Conservation (phyloP, 2,888 invertebrate species). For the Rhagonycha lutea region DNA sequence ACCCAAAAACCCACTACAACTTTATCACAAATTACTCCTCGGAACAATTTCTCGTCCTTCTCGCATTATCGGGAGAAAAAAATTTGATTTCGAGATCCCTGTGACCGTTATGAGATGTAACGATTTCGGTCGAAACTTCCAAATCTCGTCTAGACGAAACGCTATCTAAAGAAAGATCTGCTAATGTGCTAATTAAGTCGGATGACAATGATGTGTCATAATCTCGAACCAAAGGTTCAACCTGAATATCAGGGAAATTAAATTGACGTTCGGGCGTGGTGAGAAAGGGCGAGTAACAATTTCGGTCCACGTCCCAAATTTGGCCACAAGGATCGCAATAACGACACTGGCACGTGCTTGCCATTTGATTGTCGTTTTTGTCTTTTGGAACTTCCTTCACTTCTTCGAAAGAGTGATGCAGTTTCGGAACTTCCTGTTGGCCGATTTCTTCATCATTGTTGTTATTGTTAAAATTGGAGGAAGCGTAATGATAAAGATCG, state of each 20-base stretch:
- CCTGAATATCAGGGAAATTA: conserved; percentile 30
- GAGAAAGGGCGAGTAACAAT: conserved; percentile 59
- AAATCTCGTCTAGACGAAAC: conserved; percentile 44
- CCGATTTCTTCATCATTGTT: conserved; percentile 14
- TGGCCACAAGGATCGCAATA: conserved; percentile 77
- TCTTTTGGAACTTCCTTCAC: conserved; percentile 48
- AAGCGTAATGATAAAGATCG: conserved; percentile 9
- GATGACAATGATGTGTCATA: conserved; percentile 45
- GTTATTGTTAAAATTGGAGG: conserved; percentile 19
- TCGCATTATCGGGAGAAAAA: conserved; percentile 64
- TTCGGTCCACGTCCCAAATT: conserved; percentile 73
- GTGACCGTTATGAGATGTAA: conserved; percentile 77
- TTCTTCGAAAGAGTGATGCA: conserved; percentile 55
- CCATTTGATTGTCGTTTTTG: conserved; percentile 49
- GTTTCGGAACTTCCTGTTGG: conserved; percentile 47
- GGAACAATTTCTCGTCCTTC: conserved; percentile 5
- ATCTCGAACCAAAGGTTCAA: conserved; percentile 35
- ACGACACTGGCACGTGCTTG: conserved; percentile 70
- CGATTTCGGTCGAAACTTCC: conserved; percentile 77
- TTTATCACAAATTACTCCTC: conserved; percentile 15
- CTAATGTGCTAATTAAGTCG: conserved; percentile 26
- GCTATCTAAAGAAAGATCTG: conserved; percentile 31
- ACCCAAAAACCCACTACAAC: conserved; percentile 3
- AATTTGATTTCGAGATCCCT: conserved; percentile 79
- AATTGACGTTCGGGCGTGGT: conserved; percentile 49